phyloP scores from a whole-genome alignment of 2,797 vertebrate species.

The Neosilurus hyrtlii region DNA sequence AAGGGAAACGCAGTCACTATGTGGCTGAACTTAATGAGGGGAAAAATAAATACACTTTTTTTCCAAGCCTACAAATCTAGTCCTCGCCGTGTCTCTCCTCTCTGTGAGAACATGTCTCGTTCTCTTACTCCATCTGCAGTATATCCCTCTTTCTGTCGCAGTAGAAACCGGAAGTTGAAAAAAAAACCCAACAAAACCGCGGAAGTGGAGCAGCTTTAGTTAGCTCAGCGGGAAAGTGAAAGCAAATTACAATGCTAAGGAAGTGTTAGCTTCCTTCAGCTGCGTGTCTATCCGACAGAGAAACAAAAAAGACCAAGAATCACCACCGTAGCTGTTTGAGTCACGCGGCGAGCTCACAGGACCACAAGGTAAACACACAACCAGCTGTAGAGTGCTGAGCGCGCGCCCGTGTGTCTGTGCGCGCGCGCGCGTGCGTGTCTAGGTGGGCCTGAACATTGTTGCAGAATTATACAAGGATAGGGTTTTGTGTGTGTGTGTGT shows the following conservation, averaged over 20 bases:
- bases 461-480: too few relatives aligned
- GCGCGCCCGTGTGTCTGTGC: constrained; percentile 20
- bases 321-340: not conserved
- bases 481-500: not conserved
- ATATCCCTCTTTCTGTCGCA: not conserved
- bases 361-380: constrained; percentile 36
- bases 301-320: not conserved
- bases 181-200: constrained; percentile 59
- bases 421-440: constrained; percentile 1
- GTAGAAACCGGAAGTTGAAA: constrained; percentile 60
- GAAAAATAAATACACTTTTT: not conserved
- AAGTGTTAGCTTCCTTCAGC: constrained; percentile 60
- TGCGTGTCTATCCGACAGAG: constrained; percentile 39
- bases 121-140: constrained; percentile 39
- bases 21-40: too few relatives aligned
- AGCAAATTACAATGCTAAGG: constrained; percentile 55
- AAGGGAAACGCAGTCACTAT: not conserved
- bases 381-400: constrained; percentile 33
- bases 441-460: not conserved
- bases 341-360: constrained; percentile 40
- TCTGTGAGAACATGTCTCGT: not conserved
- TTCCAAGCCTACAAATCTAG: not conserved
- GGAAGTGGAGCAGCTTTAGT: constrained; percentile 65
- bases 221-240: constrained; percentile 51
- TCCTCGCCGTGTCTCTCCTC: constrained; percentile 36